Conservation (phyloP, 2,113 vertebrate species). For the Emydocephalus ijimae region DNA sequence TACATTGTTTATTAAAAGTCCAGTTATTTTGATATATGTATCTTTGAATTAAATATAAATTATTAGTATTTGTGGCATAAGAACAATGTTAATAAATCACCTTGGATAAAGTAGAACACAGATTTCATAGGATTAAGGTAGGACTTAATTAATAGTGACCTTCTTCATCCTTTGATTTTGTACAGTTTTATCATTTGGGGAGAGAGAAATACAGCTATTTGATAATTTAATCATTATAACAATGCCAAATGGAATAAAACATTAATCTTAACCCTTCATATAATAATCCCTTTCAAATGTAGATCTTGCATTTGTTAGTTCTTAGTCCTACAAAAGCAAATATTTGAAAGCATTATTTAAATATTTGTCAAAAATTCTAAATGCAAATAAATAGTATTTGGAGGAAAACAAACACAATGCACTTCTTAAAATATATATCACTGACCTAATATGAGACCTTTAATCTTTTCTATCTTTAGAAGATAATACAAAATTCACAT, state of each 20-base stretch:
- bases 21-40: background rate
- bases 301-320: background rate
- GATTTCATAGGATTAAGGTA: background rate
- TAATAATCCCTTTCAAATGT: background rate
- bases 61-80: background rate
- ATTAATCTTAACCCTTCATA: slow-evolving; percentile 14
- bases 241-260: slow-evolving; percentile 33
- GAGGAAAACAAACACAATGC: slow-evolving; percentile 33
- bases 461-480: slow-evolving; percentile 14
- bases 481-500: background rate
- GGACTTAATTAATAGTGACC: background rate
- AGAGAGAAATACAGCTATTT: slow-evolving; percentile 47
- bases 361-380: slow-evolving; percentile 43
- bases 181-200: slow-evolving; percentile 26
- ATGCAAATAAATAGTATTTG: slow-evolving; percentile 38
- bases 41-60: slow-evolving; percentile 26
- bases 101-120: background rate
- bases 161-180: slow-evolving; percentile 17
- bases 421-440: slow-evolving; percentile 16
- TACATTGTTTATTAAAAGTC: background rate
- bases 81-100: background rate
- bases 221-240: slow-evolving; percentile 23
- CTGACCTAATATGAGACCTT: slow-evolving; percentile 39
- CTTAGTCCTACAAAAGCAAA: slow-evolving; percentile 22
- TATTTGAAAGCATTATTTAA: slow-evolving; percentile 26